Conservation (phyloP, 1,140 invertebrate genomes). For the Atta colombica region DNA sequence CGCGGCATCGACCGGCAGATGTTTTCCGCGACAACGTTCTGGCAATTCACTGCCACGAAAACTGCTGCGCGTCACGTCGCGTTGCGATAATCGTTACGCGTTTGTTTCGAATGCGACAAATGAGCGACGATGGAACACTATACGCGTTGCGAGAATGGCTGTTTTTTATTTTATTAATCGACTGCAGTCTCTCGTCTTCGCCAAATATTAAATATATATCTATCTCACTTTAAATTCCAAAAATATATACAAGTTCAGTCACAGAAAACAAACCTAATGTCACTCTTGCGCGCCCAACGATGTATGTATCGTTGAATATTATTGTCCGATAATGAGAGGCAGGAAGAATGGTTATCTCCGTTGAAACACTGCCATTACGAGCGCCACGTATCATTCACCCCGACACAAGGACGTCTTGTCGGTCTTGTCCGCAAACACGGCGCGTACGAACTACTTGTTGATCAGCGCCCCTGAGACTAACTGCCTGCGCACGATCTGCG, state of each 20-base stretch:
- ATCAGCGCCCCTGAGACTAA: constrained; percentile 26
- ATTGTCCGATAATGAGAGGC: background rate
- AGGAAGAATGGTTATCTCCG: too few species aligned
- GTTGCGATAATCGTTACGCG: background rate
- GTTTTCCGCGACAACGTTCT: background rate
- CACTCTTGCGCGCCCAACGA: background rate
- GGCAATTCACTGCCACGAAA: background rate
- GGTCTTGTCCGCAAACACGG: background rate
- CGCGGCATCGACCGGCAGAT: background rate
- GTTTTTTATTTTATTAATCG: too few species aligned
- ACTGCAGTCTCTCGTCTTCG: too few species aligned
- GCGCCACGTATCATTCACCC: background rate
- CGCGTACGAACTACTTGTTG: constrained; percentile 54
- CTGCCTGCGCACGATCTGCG: background rate
- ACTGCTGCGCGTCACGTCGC: background rate
- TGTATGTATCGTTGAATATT: background rate
- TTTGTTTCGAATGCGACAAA: too few species aligned
- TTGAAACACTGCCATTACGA: background rate
- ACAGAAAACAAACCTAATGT: too few species aligned
- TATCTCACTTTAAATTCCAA: too few species aligned
- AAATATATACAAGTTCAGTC: too few species aligned
- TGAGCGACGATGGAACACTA: too few species aligned
- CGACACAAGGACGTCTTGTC: background rate
- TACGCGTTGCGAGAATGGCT: too few species aligned
- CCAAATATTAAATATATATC: too few species aligned